Conservation (phyloP, 2,797 vertebrate species). For the Rhinogobio ventralis region DNA sequence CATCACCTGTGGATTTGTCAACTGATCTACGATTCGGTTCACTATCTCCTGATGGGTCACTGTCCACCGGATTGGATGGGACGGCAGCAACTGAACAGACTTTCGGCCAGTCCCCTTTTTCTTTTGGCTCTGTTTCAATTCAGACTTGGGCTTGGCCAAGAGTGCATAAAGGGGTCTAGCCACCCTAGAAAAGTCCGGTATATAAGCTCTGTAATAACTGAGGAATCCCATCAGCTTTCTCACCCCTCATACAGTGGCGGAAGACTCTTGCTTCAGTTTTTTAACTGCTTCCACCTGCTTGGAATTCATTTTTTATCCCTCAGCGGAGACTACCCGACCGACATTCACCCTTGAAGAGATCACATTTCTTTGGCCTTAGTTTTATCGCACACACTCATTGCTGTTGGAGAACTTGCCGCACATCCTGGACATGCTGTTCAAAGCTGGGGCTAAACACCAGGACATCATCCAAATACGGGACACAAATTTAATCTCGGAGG, state of each 20-base stretch:
- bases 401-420: neutral
- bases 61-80: slow-evolving; percentile 28
- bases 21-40: neutral
- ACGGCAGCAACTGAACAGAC: slow-evolving; percentile 34
- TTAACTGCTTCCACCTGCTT: slow-evolving; percentile 24
- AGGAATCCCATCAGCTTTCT: slow-evolving; percentile 42
- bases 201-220: too few relatives aligned
- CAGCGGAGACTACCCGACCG: neutral
- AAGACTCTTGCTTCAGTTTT: slow-evolving; percentile 13
- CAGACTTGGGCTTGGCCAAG: neutral
- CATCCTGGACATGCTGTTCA: slow-evolving; percentile 28
- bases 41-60: neutral
- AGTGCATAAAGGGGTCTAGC: slow-evolving; percentile 18
- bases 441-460: slow-evolving; percentile 8
- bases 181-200: slow-evolving; percentile 24
- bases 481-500: slow-evolving; percentile 44
- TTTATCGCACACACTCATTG: slow-evolving; percentile 28
- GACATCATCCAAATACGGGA: slow-evolving; percentile 20
- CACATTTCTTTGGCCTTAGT: slow-evolving; percentile 26
- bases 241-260: slow-evolving; percentile 18
- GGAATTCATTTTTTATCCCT: slow-evolving; percentile 35
- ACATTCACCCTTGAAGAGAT: slow-evolving; percentile 33
- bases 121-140: neutral
- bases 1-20: slow-evolving; percentile 51
- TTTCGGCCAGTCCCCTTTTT: neutral